Conservation (phyloP, 2,888 invertebrate species). For the Odontothrips loti region DNA sequence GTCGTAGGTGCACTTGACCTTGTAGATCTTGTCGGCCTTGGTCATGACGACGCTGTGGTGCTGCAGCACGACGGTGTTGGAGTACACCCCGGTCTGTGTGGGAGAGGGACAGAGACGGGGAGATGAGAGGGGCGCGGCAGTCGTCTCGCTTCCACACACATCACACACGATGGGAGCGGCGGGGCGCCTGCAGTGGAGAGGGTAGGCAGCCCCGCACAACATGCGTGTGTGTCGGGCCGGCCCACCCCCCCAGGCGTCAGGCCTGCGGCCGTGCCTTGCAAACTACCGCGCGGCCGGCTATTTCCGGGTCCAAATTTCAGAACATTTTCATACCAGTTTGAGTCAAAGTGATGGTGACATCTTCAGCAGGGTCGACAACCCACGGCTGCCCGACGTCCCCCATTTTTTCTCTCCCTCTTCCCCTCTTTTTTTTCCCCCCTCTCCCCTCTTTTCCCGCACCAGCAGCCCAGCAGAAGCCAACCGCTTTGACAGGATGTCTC, state of each 20-base stretch:
- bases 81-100: constrained; percentile 83
- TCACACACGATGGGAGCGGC: too few relatives aligned
- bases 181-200: background rate
- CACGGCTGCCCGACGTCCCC: background rate
- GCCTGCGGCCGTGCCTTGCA: background rate
- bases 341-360: too few relatives aligned
- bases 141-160: background rate
- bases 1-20: constrained; percentile 93
- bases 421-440: background rate
- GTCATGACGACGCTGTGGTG: constrained; percentile 96
- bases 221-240: background rate
- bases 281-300: background rate
- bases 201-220: background rate
- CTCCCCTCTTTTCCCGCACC: background rate
- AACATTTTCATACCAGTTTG: too few relatives aligned
- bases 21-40: constrained; percentile 93
- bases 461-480: background rate
- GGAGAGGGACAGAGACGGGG: constrained; percentile 32
- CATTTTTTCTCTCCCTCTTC: background rate
- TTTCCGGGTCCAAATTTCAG: too few relatives aligned
- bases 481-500: background rate
- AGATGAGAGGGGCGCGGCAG: background rate
- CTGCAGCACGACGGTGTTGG: constrained; percentile 89
- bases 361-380: background rate
- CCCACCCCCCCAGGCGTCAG: background rate